These are phyloP conservation scores for Noctua fimbriata DNA, from an alignment of 2,888 invertebrate genomes.

Conservation along the genomic window DNA sequence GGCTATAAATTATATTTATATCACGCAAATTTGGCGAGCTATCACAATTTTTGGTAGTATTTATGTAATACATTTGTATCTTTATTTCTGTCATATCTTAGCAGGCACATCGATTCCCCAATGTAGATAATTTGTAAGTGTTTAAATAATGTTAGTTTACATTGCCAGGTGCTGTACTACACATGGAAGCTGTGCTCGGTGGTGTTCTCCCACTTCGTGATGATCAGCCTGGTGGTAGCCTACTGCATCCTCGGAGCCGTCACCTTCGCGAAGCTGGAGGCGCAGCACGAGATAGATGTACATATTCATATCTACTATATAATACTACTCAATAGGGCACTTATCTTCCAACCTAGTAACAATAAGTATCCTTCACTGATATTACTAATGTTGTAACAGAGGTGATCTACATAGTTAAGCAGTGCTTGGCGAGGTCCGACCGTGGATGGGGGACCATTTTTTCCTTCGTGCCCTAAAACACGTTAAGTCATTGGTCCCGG, in stretches of 20 bases:
- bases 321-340: background rate
- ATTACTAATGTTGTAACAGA: background rate
- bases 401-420: background rate
- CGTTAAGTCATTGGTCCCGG: background rate
- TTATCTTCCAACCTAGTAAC: background rate
- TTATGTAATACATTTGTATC: no score
- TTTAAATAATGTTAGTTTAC: background rate
- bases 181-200: conserved; percentile 96
- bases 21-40: no score
- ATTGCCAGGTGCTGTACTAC: conserved; percentile 91
- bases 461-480: background rate
- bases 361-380: background rate
- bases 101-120: background rate
- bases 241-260: conserved; percentile 97
- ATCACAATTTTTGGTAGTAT: no score
- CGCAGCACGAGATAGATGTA: conserved; percentile 93
- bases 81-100: background rate
- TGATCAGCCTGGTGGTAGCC: conserved; percentile 96
- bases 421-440: background rate
- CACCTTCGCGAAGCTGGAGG: conserved; percentile 95
- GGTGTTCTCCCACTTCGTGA: conserved; percentile 96
- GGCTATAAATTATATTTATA: no score
- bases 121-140: background rate
- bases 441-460: background rate
- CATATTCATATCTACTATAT: background rate